These are phyloP conservation scores for Taxidea taxus DNA, from an alignment of 2,113 vertebrate species.

Conservation along the genomic window DNA sequence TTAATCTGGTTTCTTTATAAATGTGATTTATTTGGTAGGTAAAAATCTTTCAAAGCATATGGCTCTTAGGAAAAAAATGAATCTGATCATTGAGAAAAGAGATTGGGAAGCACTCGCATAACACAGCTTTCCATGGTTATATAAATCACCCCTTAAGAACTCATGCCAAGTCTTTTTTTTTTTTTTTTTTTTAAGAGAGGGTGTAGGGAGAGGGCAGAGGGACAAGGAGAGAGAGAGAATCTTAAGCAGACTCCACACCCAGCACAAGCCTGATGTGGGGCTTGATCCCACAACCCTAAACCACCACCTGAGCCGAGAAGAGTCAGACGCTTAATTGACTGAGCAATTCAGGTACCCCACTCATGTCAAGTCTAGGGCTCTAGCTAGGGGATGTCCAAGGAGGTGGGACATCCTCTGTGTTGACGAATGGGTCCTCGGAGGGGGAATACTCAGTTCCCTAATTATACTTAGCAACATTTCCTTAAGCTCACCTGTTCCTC, in stretches of 20 bases:
- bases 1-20: slow-evolving; percentile 5
- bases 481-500: background rate
- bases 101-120: background rate
- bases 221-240: background rate
- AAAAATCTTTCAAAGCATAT: slow-evolving; percentile 17
- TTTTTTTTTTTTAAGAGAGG: background rate
- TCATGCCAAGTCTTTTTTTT: background rate
- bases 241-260: background rate
- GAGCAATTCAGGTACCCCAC: background rate
- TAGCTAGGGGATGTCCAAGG: background rate
- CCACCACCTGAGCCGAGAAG: background rate
- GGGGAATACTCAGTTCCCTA: background rate
- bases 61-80: background rate
- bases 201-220: background rate
- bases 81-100: background rate
- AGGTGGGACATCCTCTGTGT: background rate
- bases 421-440: background rate
- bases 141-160: background rate
- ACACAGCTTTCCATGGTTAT: background rate
- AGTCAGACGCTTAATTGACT: background rate
- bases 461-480: background rate
- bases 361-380: background rate
- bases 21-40: background rate
- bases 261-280: background rate
- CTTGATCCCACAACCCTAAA: background rate